Percentiles rank a stretch among this genome's conserved stretches.
These are phyloP conservation scores for Leistus spinibarbis DNA, from an alignment of 2,888 invertebrate species.

Conservation along the genomic window DNA sequence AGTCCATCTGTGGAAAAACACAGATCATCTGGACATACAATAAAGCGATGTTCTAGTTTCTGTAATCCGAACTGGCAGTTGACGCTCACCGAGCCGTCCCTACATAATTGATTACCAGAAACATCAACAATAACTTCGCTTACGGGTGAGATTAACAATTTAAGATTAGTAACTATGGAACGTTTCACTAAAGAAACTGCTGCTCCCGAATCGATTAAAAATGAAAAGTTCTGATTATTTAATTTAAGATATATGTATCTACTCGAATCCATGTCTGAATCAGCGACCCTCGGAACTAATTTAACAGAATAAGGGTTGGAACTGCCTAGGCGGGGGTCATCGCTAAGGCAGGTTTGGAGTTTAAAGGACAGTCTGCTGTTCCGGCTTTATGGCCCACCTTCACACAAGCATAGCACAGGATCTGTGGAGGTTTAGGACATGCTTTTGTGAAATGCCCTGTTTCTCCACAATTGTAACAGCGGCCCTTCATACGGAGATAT, in stretches of 20 bases:
- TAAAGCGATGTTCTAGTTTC: conserved; percentile 4
- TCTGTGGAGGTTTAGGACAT: background rate
- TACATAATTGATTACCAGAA: background rate
- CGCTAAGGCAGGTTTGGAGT: conserved; percentile 2
- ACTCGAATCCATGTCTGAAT: background rate
- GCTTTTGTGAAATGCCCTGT: background rate
- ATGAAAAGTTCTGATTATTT: background rate
- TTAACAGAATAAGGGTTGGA: background rate
- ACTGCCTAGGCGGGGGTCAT: background rate
- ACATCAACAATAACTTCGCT: background rate
- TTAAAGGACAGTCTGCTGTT: background rate
- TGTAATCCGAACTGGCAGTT: background rate
- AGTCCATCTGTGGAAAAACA: conserved; percentile 6
- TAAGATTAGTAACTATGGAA: background rate
- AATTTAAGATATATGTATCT: background rate
- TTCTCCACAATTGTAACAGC: background rate
- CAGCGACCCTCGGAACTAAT: background rate
- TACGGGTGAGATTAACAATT: background rate
- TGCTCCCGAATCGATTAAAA: background rate
- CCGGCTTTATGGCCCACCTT: background rate
- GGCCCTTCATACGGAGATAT: background rate
- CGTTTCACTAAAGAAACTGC: background rate
- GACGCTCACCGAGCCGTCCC: background rate
- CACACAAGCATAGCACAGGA: background rate
- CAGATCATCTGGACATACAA: background rate